Conservation (phyloP, 2,888 invertebrate species). For the Drosophila setosimentum region DNA sequence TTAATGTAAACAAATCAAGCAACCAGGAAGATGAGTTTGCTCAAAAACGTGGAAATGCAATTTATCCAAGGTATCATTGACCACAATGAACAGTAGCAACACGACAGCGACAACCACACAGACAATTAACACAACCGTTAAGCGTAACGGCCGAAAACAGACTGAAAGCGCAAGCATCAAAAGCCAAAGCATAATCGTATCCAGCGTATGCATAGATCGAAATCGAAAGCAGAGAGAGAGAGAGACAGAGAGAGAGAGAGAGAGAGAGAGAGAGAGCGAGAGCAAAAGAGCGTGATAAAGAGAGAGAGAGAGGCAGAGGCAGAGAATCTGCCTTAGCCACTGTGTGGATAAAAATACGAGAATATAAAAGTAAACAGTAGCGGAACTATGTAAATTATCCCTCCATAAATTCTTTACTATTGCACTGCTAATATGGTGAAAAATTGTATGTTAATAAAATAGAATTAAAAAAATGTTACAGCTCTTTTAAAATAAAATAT, state of each 20-base stretch:
- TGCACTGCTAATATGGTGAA: background rate
- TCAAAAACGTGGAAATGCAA: slow-evolving; percentile 48
- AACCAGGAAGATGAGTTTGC: slow-evolving; percentile 40
- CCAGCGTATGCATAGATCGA: slow-evolving; percentile 45
- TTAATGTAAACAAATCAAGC: slow-evolving; percentile 60
- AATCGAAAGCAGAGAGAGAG: slow-evolving; percentile 33
- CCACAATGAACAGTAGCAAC: slow-evolving; percentile 8
- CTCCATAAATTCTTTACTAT: background rate
- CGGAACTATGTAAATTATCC: slow-evolving; percentile 6
- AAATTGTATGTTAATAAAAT: background rate
- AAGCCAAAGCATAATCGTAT: slow-evolving; percentile 58
- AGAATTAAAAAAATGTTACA: background rate
- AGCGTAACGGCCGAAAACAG: slow-evolving; percentile 57
- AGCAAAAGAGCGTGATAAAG: slow-evolving; percentile 8
- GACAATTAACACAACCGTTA: slow-evolving; percentile 53
- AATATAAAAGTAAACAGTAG: slow-evolving; percentile 14
- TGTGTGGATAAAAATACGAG: slow-evolving; percentile 18
- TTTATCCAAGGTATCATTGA: slow-evolving; percentile 37
- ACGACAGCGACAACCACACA: background rate
- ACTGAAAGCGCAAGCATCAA: slow-evolving; percentile 46
- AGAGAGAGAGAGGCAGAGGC: background rate
- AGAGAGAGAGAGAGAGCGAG: background rate
- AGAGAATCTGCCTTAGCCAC: background rate
- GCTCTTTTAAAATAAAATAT: background rate
- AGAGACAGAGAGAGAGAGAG: background rate